phyloP scores from a whole-genome alignment of 1,140 invertebrate species.

The Brachionus koreanus region DNA sequence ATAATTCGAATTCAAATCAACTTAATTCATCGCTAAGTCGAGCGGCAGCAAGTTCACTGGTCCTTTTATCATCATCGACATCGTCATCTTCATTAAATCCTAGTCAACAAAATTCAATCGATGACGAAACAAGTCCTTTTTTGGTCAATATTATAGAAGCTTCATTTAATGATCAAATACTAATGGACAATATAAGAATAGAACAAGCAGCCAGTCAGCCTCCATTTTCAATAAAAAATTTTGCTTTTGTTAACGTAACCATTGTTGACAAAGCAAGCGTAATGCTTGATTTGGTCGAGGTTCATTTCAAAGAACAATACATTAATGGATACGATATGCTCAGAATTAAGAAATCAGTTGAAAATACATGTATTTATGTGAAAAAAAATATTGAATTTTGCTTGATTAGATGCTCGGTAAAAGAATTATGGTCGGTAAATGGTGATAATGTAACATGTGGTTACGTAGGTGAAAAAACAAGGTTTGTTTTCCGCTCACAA shows the following conservation, averaged over 20 bases:
- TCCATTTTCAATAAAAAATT: constrained; percentile 32
- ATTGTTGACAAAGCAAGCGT: constrained; percentile 62
- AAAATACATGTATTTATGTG: constrained; percentile 10
- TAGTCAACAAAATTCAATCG: constrained; percentile 11
- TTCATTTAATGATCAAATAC: constrained; percentile 33
- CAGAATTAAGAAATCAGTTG: constrained; percentile 73
- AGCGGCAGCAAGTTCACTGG: not conserved
- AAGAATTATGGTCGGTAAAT: not conserved
- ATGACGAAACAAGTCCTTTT: constrained; percentile 37
- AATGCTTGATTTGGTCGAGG: constrained; percentile 87
- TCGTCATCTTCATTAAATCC: not conserved
- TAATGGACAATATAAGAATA: constrained; percentile 14
- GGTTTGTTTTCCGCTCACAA: constrained; percentile 87
- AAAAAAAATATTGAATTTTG: constrained; percentile 38
- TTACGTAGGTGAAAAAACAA: not conserved
- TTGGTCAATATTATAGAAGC: not conserved
- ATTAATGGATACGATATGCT: constrained; percentile 97
- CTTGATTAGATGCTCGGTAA: not conserved
- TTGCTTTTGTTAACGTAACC: not conserved
- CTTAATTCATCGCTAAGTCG: constrained; percentile 5
- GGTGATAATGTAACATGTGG: constrained; percentile 14
- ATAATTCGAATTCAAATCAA: not conserved
- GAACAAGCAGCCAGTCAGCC: constrained; percentile 12
- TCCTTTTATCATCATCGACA: not conserved
- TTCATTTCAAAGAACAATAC: constrained; percentile 96